phyloP scores from a whole-genome alignment of 2,888 invertebrate species.

The Caenorhabditis auriculariae region DNA sequence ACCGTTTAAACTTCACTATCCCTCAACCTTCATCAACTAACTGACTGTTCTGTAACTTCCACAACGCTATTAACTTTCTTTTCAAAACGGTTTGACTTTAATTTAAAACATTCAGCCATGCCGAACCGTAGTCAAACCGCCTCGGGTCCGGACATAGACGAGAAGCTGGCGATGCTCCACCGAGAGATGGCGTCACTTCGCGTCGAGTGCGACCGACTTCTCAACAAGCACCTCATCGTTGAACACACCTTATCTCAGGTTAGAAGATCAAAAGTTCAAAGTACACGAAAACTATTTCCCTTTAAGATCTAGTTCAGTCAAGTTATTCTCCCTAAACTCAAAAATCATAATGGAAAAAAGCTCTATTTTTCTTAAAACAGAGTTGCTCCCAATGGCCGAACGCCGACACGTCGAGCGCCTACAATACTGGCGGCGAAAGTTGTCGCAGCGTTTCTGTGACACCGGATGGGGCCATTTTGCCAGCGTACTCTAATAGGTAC shows the following conservation, averaged over 20 bases:
- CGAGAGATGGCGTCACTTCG: conserved; percentile 72
- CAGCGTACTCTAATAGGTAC: too few relatives aligned
- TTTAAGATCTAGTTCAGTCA: too few relatives aligned
- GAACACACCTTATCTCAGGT: conserved; percentile 49
- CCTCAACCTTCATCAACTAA: too few relatives aligned
- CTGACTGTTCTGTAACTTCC: too few relatives aligned
- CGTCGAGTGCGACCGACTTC: conserved; percentile 68
- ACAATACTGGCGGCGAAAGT: conserved; percentile 76
- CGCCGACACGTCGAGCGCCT: conserved; percentile 74
- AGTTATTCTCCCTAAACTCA: background rate
- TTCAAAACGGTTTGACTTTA: too few relatives aligned
- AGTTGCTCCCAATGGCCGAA: conserved; percentile 28
- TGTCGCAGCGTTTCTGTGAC: conserved; percentile 70
- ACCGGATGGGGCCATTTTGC: conserved; percentile 31
- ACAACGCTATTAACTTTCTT: too few relatives aligned
- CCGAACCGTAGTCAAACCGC: too few relatives aligned
- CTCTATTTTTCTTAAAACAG: conserved; percentile 1
- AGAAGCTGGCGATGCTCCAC: conserved; percentile 39
- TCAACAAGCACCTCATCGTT: conserved; percentile 63
- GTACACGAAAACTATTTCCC: too few relatives aligned
- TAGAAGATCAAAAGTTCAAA: conserved; percentile 10
- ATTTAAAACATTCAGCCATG: too few relatives aligned
- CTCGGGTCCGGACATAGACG: conserved; percentile 33
- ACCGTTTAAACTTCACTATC: too few relatives aligned
- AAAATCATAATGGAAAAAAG: background rate